Conservation (phyloP, 2,113 vertebrate species). For the Cardinalis cardinalis region DNA sequence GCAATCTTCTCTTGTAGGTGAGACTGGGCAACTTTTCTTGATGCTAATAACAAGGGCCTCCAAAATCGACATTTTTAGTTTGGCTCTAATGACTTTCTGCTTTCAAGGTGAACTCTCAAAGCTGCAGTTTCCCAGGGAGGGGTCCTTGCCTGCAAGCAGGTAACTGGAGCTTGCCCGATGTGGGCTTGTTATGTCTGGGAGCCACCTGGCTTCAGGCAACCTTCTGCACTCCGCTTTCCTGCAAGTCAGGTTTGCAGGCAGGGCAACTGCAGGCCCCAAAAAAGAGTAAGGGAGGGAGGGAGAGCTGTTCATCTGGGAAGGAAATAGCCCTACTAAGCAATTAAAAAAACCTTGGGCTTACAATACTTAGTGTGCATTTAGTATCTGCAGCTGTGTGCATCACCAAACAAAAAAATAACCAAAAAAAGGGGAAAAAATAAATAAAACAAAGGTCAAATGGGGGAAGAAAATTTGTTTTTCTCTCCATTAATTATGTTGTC, state of each 20-base stretch:
- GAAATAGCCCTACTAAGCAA: neutral
- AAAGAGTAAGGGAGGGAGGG: neutral
- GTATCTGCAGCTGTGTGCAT: neutral
- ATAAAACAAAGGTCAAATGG: neutral
- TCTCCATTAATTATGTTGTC: neutral
- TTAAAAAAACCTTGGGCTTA: neutral
- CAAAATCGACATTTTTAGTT: neutral
- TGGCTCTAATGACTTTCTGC: neutral
- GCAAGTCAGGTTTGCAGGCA: neutral
- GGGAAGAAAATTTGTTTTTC: neutral
- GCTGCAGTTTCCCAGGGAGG: neutral
- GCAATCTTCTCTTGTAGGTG: neutral
- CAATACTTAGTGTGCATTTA: neutral
- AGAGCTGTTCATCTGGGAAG: neutral
- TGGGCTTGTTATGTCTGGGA: neutral
- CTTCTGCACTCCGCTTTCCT: accelerated
- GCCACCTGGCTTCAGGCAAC: neutral
- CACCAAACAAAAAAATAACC: no score
- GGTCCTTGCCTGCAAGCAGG: neutral
- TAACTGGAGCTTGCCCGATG: neutral
- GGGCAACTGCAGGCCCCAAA: neutral
- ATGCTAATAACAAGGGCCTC: neutral
- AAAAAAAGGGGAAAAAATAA: neutral
- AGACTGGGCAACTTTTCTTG: neutral
- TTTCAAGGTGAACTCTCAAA: neutral